These are phyloP conservation scores for Bufotes viridis DNA, from an alignment of 2,797 vertebrate genomes.

Conservation along the genomic window DNA sequence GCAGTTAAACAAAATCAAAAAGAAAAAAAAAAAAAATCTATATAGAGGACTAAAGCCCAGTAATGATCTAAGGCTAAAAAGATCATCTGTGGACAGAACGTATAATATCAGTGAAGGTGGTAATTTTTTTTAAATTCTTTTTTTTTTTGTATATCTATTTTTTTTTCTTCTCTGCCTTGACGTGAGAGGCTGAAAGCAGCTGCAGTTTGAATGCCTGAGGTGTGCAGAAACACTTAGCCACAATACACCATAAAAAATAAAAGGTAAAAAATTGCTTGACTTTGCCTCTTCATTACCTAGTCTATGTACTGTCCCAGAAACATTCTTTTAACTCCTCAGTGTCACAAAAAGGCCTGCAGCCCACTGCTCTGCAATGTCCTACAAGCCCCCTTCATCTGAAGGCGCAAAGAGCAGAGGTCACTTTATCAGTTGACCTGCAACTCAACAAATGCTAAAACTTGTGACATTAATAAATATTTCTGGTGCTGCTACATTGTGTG, in stretches of 20 bases:
- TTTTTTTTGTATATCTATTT: slow-evolving; percentile 63
- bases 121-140: slow-evolving; percentile 25
- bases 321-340: slow-evolving; percentile 61
- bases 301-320: slow-evolving; percentile 73
- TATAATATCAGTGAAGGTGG: slow-evolving; percentile 76
- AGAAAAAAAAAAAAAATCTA: slow-evolving; percentile 68
- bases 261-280: slow-evolving; percentile 67
- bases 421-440: slow-evolving; percentile 75
- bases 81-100: slow-evolving; percentile 83
- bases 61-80: slow-evolving; percentile 78
- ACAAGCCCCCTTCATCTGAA: slow-evolving; percentile 64
- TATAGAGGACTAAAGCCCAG: slow-evolving; percentile 76
- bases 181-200: slow-evolving; percentile 75
- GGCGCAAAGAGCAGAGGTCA: slow-evolving; percentile 64
- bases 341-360: slow-evolving; percentile 67
- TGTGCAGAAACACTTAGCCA: slow-evolving; percentile 76
- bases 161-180: slow-evolving; percentile 71
- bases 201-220: slow-evolving; percentile 78
- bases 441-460: slow-evolving; percentile 78
- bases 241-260: slow-evolving; percentile 68
- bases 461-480: slow-evolving; percentile 87
- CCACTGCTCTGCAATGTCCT: slow-evolving; percentile 60
- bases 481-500: slow-evolving; percentile 87
- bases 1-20: slow-evolving; percentile 86
- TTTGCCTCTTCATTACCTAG: slow-evolving; percentile 71